Evolutionary conservation across 30 jellyfish, hydroid and myxozoan species (phyloP), one percentile per base, ranked within the genome.

Genomic region (Chironex yamaguchii): DNA sequence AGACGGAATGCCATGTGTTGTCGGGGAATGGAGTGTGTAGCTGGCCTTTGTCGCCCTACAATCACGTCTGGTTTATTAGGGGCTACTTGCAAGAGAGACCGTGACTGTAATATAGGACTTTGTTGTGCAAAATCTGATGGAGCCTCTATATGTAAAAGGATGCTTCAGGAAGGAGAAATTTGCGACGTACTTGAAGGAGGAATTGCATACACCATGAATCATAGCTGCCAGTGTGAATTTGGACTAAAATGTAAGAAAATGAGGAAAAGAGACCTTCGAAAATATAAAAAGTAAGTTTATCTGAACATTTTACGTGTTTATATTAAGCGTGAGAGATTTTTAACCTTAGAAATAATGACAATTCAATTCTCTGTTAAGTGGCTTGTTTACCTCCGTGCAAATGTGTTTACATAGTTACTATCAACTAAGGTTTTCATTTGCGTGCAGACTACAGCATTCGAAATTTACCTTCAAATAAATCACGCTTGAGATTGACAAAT

Each of bases 1-100:
- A 82, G 92, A 28, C 88, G 98, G 48, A 87, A 93, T 58, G 87
- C 87, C 29, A 93, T 93, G 98, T 93, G 98, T 62, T 93, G 98
- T 66, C 88, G 86, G 31, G 98, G 98, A n/a, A 69, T 81, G 52
- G 97, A 86, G 30, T 93, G 98, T 35, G 92, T 85, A 28, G 52
- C 96, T 32, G 97, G 98, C 36, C 33, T 76, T 2, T 93, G 98
- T 73, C 89, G 89, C 12, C 89, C 88, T 0, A 52, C 49, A 11
- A 70, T 49, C 29, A 82, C 66, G 75, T 51, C 82, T 12, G 97
- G 97, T 0, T 34, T 36, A 2, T 87, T 64, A 35, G 96, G 94
- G 2, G 90, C 98, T 1, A 21, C 83, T 12, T 93, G 98, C 82
- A 82, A 89, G 29, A 87, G 79, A 66, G 94, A 93, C 9, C 72